Evolutionary conservation across 2,888 invertebrate species (phyloP).

Genomic region (Archips xylosteana): DNA sequence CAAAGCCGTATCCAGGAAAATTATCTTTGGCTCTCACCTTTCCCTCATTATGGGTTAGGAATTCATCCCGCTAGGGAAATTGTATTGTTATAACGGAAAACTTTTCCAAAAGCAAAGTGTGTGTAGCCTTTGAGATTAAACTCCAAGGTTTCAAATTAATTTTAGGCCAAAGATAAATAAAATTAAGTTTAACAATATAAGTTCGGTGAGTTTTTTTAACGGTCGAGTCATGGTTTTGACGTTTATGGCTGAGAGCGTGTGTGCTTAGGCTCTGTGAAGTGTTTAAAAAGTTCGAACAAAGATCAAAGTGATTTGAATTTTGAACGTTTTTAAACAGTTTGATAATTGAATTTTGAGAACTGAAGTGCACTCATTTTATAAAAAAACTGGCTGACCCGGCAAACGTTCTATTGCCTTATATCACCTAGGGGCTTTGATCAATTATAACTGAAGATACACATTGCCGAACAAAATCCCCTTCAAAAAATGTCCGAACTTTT

Average conservation of each 20-base stretch:
- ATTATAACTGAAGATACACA: too few relatives aligned
- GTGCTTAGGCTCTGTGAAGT: background rate
- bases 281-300: background rate
- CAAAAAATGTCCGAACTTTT: too few relatives aligned
- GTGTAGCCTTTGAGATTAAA: constrained; percentile 26
- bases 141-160: constrained; percentile 29
- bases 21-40: constrained; percentile 22
- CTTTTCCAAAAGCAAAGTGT: constrained; percentile 25
- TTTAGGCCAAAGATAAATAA: constrained; percentile 29
- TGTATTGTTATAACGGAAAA: constrained; percentile 48
- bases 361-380: too few relatives aligned
- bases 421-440: too few relatives aligned
- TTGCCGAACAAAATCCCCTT: too few relatives aligned
- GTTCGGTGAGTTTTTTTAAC: constrained; percentile 24
- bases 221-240: constrained; percentile 8
- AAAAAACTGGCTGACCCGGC: too few relatives aligned
- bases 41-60: constrained; percentile 50
- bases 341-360: too few relatives aligned
- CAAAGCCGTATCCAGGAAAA: constrained; percentile 7
- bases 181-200: constrained; percentile 23
- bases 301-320: constrained; percentile 13
- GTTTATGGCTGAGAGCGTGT: constrained; percentile 3
- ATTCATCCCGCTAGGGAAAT: constrained; percentile 60
- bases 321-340: too few relatives aligned
- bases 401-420: too few relatives aligned